Evolutionary conservation across 2,797 vertebrate species (phyloP), one percentile per base, ranked within the genome.

Genomic region (Pogoniulus pusillus): DNA sequence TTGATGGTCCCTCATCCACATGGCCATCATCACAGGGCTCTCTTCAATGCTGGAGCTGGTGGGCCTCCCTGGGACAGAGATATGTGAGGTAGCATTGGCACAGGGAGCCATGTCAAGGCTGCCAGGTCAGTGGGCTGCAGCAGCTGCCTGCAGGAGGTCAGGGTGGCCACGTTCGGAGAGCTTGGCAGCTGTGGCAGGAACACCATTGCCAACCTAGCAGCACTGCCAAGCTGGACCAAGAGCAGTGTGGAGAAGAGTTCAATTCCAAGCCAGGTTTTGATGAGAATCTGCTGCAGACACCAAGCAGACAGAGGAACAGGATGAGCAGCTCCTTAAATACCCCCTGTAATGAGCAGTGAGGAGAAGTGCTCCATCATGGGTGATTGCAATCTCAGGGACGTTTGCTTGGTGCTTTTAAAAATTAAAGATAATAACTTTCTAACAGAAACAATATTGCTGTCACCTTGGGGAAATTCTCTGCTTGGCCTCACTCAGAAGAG

Each of bases 401-500:
- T 95, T 91, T 83, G 90, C 95, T 94, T 91, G 94, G 93, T 18
- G 89, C 92, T 87, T 94, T 93, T 87, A 94, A 94, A 94, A 94
- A 94, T 95, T 95, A 95, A 91, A 95, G 91, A 94, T 86, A 92
- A 94, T 89, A 95, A 94, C 95, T 91, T 92, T 91, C 94, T 85
- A 94, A 93, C 87, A 94, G 94, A 94, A 92, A 91, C 91, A 94
- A 91, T 93, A 93, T 91, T 93, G 93, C 93, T 95, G 92, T 91
- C 95, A 96, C 89, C 94, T 94, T 89, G 93, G 94, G 90, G 93
- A 91, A 91, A 91, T 92, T 90, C 93, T 92, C 85, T 63, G 91
- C 82, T 72, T 92, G 93, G 90, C 93, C 94, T 92, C 87, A 14
- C 77, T 91, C 82, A 14, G 89, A 65, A 49, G 81, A 84, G 85